A percentile compares a stretch with the other conserved stretches of the same genome.
These are phyloP conservation scores for Patella ulyssiponensis DNA, from an alignment of 2,888 invertebrate genomes.

Conservation along the genomic window DNA sequence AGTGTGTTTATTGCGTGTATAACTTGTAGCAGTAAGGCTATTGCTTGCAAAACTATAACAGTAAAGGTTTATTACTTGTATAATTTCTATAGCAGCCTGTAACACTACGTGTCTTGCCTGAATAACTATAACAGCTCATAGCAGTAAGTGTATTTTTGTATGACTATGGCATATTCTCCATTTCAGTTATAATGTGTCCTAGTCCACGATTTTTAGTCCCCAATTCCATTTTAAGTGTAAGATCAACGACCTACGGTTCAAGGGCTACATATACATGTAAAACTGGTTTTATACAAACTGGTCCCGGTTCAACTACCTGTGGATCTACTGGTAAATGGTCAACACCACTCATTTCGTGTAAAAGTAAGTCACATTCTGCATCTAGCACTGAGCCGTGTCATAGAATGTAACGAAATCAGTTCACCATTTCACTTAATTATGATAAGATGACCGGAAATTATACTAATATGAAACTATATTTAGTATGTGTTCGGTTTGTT, in stretches of 20 bases:
- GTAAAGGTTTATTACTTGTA: too few species aligned
- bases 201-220: not conserved
- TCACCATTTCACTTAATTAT: not conserved
- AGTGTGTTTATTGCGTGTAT: too few species aligned
- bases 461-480: too few species aligned
- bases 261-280: not conserved
- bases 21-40: too few species aligned
- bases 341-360: not conserved
- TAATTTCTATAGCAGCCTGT: not conserved
- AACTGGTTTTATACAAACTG: not conserved
- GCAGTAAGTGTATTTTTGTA: not conserved
- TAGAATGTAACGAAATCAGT: not conserved
- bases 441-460: too few species aligned
- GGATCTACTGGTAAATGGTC: not conserved
- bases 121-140: not conserved
- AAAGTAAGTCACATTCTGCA: not conserved
- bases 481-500: too few species aligned
- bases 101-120: not conserved
- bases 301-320: not conserved
- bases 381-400: not conserved
- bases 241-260: not conserved
- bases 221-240: not conserved
- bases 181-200: not conserved
- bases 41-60: not conserved
- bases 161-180: not conserved